Conservation (phyloP, 2,797 vertebrate genomes). For the Propithecus deckenii region DNA sequence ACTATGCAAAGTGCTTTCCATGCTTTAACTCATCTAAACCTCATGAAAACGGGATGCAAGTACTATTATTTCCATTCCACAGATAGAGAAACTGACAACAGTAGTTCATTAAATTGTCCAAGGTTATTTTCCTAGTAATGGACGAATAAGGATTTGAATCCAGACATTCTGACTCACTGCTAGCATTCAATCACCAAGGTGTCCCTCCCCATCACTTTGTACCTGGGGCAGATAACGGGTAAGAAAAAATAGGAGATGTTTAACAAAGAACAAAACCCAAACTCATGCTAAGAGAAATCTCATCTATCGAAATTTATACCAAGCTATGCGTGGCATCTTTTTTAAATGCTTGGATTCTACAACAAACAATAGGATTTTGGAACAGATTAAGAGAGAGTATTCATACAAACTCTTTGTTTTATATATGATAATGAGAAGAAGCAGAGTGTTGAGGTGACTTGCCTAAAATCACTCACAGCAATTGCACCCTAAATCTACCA, state of each 20-base stretch:
- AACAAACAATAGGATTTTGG: not conserved
- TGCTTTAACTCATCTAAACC: not conserved
- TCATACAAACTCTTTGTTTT: not conserved
- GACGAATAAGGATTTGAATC: not conserved
- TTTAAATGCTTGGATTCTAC: not conserved
- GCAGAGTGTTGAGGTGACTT: not conserved
- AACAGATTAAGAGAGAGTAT: not conserved
- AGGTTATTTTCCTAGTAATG: not conserved
- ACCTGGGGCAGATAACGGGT: not conserved
- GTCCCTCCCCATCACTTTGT: not conserved
- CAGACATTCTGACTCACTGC: not conserved
- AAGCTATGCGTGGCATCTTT: not conserved
- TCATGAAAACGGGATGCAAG: not conserved
- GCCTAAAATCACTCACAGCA: not conserved
- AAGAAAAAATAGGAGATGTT: not conserved
- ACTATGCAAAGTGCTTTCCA: not conserved
- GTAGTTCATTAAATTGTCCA: not conserved
- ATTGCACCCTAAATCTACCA: not conserved
- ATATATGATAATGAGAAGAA: not conserved
- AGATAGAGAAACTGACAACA: not conserved
- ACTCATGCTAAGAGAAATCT: not conserved
- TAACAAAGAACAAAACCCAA: conserved; percentile 8
- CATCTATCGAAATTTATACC: not conserved
- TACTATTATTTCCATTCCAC: not conserved
- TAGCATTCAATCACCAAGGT: not conserved